These are phyloP conservation scores for Philaenus spumarius DNA, from an alignment of 1,140 invertebrate species.

Conservation along the genomic window DNA sequence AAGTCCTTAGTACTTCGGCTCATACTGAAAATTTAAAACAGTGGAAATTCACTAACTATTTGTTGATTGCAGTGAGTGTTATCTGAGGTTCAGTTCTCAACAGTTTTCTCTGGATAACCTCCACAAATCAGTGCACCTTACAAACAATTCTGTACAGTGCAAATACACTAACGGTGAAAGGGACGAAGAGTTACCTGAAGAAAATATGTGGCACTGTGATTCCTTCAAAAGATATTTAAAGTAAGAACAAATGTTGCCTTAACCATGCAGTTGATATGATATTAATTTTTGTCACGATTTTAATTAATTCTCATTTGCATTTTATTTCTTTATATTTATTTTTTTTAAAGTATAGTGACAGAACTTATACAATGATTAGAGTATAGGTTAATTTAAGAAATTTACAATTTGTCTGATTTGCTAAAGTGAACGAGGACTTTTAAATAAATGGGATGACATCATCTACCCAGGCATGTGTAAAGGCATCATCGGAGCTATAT, in stretches of 20 bases:
- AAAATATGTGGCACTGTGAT: slow-evolving; percentile 74
- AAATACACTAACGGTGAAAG: slow-evolving; percentile 69
- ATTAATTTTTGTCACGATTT: no score
- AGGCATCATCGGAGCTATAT: slow-evolving; percentile 74
- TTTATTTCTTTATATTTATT: no score
- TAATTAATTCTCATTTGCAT: no score
- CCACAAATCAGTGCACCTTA: slow-evolving; percentile 88
- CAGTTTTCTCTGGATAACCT: slow-evolving; percentile 82
- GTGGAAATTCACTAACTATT: no score
- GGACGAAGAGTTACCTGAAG: slow-evolving; percentile 59
- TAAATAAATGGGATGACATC: slow-evolving; percentile 64
- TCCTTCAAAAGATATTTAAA: slow-evolving; percentile 64
- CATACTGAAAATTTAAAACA: no score
- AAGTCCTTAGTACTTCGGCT: no score
- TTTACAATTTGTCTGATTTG: no score
- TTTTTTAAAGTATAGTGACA: no score
- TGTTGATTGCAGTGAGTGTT: slow-evolving; percentile 60
- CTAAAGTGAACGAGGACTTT: slow-evolving; percentile 50
- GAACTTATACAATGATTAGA: no score
- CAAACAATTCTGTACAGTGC: slow-evolving; percentile 89
- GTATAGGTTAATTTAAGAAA: no score
- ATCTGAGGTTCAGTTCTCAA: slow-evolving; percentile 88
- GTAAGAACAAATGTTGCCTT: no score
- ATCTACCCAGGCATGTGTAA: slow-evolving; percentile 88
- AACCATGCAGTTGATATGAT: no score